Conservation (phyloP, 2,888 invertebrate genomes). For the Hipparchia sbordonii region DNA sequence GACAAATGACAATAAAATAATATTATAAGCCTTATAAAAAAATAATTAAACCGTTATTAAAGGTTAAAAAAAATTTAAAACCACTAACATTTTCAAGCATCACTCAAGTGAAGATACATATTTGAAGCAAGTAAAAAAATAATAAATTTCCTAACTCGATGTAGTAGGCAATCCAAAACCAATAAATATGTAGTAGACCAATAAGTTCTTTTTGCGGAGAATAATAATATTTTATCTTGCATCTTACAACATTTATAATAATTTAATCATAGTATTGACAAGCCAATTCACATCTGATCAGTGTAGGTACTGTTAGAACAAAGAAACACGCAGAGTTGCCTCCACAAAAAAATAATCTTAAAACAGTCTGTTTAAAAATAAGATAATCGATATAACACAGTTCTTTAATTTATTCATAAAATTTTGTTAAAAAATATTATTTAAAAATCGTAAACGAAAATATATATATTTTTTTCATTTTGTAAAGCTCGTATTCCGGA, state of each 20-base stretch:
- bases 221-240: conserved; percentile 71
- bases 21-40: no score
- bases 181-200: conserved; percentile 60
- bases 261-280: conserved; percentile 75
- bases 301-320: conserved; percentile 19
- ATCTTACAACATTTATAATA: conserved; percentile 74
- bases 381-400: background rate
- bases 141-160: no score
- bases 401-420: no score
- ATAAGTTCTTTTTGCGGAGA: conserved; percentile 56
- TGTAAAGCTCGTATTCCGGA: conserved; percentile 35
- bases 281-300: conserved; percentile 69
- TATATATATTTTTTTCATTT: conserved; percentile 20
- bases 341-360: background rate
- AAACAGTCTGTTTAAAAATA: background rate
- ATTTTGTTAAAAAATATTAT: background rate
- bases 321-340: conserved; percentile 42
- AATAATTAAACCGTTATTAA: no score
- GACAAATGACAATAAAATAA: no score
- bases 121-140: no score
- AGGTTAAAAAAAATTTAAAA: no score
- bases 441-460: background rate
- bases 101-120: no score
- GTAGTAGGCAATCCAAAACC: no score
- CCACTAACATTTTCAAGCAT: no score